A percentile compares a stretch with the other conserved stretches of the same genome.
Conservation (phyloP, 2,888 invertebrate genomes). For the Meliscaeva auricollis region DNA sequence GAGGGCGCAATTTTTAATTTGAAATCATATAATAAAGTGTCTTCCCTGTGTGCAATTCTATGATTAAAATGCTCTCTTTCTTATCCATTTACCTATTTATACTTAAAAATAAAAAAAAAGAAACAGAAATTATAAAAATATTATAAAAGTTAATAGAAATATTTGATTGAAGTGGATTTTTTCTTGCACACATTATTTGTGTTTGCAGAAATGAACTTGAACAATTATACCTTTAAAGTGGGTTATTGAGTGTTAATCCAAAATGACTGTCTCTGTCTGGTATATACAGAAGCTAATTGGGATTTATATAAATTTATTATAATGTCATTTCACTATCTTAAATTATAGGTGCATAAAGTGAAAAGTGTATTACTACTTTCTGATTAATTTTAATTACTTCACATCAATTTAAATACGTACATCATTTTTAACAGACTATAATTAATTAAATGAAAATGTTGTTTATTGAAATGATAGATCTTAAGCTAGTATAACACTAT, state of each 20-base stretch:
- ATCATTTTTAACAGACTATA: too few species aligned
- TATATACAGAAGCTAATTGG: slow-evolving; percentile 38
- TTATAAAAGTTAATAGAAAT: too few species aligned
- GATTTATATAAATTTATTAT: slow-evolving; percentile 2
- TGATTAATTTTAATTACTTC: too few species aligned
- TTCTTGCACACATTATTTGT: too few species aligned
- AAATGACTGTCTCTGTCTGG: background rate
- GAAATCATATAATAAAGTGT: background rate
- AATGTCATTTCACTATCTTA: background rate
- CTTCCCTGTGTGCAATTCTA: background rate
- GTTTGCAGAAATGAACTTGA: background rate
- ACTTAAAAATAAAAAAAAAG: too few species aligned
- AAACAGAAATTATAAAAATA: too few species aligned
- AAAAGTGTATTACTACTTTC: too few species aligned
- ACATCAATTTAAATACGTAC: too few species aligned
- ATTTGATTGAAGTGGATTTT: slow-evolving; percentile 4
- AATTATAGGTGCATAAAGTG: too few species aligned
- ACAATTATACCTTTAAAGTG: slow-evolving; percentile 12
- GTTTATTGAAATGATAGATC: too few species aligned
- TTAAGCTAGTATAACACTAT: too few species aligned
- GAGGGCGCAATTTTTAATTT: slow-evolving; percentile 1
- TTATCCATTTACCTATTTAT: background rate
- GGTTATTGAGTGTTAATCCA: background rate
- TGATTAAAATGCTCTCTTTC: background rate
- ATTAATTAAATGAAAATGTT: too few species aligned